These are phyloP conservation scores for Geococcyx californianus DNA, from an alignment of 2,113 vertebrate genomes.

Conservation along the genomic window DNA sequence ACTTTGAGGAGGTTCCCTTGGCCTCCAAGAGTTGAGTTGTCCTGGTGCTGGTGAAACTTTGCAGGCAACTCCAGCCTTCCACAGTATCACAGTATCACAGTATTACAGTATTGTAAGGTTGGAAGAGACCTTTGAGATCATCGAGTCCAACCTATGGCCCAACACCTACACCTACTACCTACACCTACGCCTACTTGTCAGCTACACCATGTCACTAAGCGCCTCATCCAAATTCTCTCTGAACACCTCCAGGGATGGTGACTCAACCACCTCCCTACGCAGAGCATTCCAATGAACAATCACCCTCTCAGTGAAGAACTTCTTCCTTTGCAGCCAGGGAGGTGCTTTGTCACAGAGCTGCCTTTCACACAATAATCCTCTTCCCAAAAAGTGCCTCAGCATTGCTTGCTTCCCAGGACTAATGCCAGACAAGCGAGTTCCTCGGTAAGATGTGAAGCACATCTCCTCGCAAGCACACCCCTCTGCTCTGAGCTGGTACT, in stretches of 20 bases:
- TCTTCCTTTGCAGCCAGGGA: neutral
- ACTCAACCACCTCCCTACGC: too few species aligned
- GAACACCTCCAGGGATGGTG: too few species aligned
- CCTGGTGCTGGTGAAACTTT: neutral
- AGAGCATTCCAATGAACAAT: too few species aligned
- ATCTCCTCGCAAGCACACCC: neutral
- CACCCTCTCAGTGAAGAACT: too few species aligned
- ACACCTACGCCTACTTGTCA: too few species aligned
- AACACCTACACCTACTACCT: too few species aligned
- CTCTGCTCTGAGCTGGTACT: neutral
- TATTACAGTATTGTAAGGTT: too few species aligned
- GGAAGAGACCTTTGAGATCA: too few species aligned
- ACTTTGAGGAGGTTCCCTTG: neutral
- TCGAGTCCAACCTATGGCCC: too few species aligned
- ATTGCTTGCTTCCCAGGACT: neutral
- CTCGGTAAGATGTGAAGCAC: neutral
- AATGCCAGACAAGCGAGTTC: neutral
- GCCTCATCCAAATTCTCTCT: too few species aligned
- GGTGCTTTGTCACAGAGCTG: neutral
- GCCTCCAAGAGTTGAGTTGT: accelerated
- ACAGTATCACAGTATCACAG: too few species aligned
- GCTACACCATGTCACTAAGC: too few species aligned
- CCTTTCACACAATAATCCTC: neutral
- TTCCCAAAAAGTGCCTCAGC: neutral
- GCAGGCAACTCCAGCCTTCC: neutral